Evolutionary conservation across 2,888 invertebrate genomes (phyloP).

Genomic region (Allygus modestus): DNA sequence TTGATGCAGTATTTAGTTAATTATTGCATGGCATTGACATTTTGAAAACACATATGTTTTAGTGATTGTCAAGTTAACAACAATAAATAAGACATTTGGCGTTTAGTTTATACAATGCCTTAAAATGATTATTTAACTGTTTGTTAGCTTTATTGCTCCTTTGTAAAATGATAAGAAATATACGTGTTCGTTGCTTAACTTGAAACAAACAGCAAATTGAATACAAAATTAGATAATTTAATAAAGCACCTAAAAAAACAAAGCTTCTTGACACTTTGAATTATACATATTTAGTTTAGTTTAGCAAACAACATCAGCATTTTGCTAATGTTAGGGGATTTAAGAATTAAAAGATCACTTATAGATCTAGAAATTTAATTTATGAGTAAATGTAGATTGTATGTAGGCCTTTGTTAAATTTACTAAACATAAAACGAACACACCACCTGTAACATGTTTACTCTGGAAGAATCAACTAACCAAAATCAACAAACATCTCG

Average conservation of each 20-base stretch:
- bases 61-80: constrained; percentile 46
- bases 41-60: not conserved
- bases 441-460: too few species aligned
- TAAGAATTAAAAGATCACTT: too few species aligned
- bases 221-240: not conserved
- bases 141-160: constrained; percentile 35
- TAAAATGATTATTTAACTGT: not conserved
- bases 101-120: not conserved
- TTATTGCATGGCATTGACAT: constrained; percentile 33
- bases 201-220: not conserved
- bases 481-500: too few species aligned
- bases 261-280: not conserved
- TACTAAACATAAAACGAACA: too few species aligned
- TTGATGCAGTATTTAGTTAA: constrained; percentile 17
- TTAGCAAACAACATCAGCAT: too few species aligned
- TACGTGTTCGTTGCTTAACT: not conserved
- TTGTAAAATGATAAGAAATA: not conserved
- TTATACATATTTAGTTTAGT: not conserved
- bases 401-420: not conserved
- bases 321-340: too few species aligned
- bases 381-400: not conserved
- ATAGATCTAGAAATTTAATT: too few species aligned
- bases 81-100: not conserved
- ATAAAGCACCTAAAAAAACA: not conserved
- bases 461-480: too few species aligned